Base-by-base conservation (phyloP, 2,797 vertebrate genomes). In the Crossoptilon crossoptilon region DNA sequence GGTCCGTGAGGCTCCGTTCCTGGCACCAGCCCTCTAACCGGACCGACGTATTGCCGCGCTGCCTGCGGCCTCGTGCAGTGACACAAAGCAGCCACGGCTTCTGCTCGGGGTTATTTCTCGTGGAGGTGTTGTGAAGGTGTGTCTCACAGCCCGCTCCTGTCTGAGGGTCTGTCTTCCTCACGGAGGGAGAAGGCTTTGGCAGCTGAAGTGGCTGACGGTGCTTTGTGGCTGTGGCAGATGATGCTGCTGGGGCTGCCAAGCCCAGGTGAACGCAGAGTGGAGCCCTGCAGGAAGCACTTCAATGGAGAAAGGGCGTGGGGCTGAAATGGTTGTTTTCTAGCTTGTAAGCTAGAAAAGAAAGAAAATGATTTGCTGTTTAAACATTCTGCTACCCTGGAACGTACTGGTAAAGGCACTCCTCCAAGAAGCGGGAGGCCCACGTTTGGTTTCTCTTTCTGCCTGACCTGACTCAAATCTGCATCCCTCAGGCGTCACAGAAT, bases 11-110 rank as follows among this genome's bases (percentile, higher is more conserved):
- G 19, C 35, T n/a, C 21, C 21, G 6, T 35, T 23, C 3, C 10
- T 9, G 29, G 43, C 27, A 2, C 18, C 18, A 10, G 3, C 4
- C 39, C 33, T 43, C 8, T n/a, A 8, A 8, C 14, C 1, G 44
- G 53, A 39, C 18, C 12, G 1, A 0, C 1, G 8, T 12, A 18
- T 43, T 5, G 43, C 17, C 5, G 49, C 4, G 1, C 2, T 5
- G 16, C 24, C 1, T 1, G 2, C 14, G 0, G 44, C 14, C 11
- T 37, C 69, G 44, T 14, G 66, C 62, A 41, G 31, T 46, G 24
- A 3, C 14, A 48, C 24, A 12, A 49, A 49, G 10, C 17, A 0
- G n/a, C 8, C 1, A 19, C 6, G 13, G 6, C 14, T 44, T 5
- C 35, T 48, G 64, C 9, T 24, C n/a, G 2, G 33, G 37, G 5